These are phyloP conservation scores for Butorides virescens DNA, from an alignment of 2,113 vertebrate genomes.

Conservation along the genomic window DNA sequence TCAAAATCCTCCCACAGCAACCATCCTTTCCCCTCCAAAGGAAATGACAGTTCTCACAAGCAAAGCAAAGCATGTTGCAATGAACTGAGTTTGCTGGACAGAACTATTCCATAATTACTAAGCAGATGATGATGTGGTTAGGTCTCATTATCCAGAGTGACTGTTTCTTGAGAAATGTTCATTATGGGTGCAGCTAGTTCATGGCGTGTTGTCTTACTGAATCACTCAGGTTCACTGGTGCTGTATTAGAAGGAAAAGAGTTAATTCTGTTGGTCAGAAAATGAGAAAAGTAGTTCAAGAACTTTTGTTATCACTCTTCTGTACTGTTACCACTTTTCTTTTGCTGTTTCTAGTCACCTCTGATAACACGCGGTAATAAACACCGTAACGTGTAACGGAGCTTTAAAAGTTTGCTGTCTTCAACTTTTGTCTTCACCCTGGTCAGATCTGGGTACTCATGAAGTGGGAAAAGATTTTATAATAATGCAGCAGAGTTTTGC, in stretches of 20 bases:
- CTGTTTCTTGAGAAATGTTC: not conserved
- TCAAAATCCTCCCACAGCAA: not conserved
- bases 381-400: not conserved
- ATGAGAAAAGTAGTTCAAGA: not conserved
- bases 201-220: not conserved
- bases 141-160: not conserved
- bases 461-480: not conserved
- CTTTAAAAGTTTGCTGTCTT: not conserved
- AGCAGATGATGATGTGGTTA: not conserved
- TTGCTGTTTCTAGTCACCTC: not conserved
- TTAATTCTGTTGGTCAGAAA: not conserved
- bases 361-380: not conserved
- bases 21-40: not conserved
- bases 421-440: not conserved
- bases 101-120: not conserved
- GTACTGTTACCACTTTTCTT: too few species aligned
- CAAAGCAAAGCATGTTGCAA: not conserved
- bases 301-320: not conserved
- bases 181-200: not conserved
- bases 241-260: not conserved
- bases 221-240: not conserved
- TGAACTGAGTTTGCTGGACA: not conserved
- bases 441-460: not conserved
- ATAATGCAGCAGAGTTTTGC: not conserved
- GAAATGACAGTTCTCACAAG: not conserved